Evolutionary conservation across 2,113 vertebrate species (phyloP).

Genomic region (Phainopepla nitens): DNA sequence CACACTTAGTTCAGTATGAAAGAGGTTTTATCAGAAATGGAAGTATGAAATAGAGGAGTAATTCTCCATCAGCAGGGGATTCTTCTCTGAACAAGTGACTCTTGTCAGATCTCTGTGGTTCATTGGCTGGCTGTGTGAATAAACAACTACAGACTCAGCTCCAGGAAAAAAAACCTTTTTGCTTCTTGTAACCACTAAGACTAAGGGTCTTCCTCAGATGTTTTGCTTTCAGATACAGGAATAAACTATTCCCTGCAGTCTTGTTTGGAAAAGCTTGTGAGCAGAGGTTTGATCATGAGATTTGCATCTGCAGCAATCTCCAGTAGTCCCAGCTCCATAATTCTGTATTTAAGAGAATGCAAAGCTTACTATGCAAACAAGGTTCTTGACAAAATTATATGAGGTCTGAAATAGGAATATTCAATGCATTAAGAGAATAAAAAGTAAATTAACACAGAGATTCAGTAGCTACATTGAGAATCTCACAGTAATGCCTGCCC

Average conservation of each 20-base stretch:
- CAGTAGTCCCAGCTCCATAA: neutral
- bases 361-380: neutral
- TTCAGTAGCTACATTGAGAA: neutral
- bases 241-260: neutral
- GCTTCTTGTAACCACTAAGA: neutral
- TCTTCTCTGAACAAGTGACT: neutral
- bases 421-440: neutral
- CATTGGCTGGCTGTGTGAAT: neutral
- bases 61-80: neutral
- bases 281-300: neutral
- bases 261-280: neutral
- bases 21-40: neutral
- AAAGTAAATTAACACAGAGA: neutral
- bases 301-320: neutral
- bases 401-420: neutral
- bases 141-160: neutral
- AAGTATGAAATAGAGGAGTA: neutral
- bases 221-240: neutral
- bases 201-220: neutral
- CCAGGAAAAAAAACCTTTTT: neutral
- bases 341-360: neutral
- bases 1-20: neutral
- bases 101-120: neutral
- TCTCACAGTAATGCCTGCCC: neutral
- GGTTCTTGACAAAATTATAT: neutral